These are phyloP conservation scores for Gerris buenoi DNA, from an alignment of 1,140 invertebrate genomes.

Conservation along the genomic window DNA sequence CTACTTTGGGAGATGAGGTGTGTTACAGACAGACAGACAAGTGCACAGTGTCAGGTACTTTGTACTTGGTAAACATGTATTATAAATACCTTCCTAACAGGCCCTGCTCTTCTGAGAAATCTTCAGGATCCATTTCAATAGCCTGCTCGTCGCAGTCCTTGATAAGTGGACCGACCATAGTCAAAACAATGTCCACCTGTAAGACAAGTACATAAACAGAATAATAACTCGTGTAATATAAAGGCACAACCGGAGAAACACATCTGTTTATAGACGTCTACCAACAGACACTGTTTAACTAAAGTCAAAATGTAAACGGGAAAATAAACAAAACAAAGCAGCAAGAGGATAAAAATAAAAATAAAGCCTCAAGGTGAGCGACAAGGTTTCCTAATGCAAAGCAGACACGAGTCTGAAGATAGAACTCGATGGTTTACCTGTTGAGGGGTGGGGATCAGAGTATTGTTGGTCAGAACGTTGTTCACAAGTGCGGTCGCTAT, in stretches of 20 bases:
- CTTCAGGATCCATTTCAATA: slow-evolving; percentile 64
- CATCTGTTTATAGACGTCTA: not conserved
- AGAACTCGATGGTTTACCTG: too few species aligned
- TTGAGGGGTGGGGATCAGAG: slow-evolving; percentile 72
- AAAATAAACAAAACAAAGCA: too few species aligned
- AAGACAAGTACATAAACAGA: slow-evolving; percentile 10
- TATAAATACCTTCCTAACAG: slow-evolving; percentile 58
- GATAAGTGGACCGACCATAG: slow-evolving; percentile 69
- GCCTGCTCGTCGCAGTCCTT: slow-evolving; percentile 43
- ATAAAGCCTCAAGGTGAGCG: too few species aligned
- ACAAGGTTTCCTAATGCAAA: too few species aligned
- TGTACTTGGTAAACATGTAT: too few species aligned
- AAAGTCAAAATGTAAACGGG: too few species aligned
- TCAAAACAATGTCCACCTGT: slow-evolving; percentile 59
- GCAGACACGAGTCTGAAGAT: too few species aligned
- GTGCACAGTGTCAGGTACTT: too few species aligned
- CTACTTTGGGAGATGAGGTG: too few species aligned
- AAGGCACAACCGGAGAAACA: not conserved
- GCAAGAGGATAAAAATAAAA: too few species aligned
- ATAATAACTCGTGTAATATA: not conserved
- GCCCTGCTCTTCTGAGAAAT: slow-evolving; percentile 93
- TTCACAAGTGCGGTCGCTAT: slow-evolving; percentile 76
- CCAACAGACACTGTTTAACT: too few species aligned
- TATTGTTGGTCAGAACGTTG: slow-evolving; percentile 79
- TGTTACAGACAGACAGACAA: too few species aligned